These are phyloP conservation scores for Punctoribates punctum DNA, from an alignment of 2,888 invertebrate species.

Conservation along the genomic window DNA sequence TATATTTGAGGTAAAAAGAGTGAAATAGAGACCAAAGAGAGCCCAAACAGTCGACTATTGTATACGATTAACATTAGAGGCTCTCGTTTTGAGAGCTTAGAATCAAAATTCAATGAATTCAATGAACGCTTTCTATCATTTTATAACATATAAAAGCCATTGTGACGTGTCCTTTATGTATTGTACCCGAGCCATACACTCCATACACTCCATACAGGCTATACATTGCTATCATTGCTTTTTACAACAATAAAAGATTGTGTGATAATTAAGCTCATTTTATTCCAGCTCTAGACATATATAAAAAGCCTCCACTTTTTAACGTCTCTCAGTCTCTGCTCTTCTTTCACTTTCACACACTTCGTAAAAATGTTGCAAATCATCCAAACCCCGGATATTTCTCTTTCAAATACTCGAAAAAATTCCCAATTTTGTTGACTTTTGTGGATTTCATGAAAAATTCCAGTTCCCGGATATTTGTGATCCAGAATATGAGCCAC, in stretches of 20 bases:
- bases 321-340: constrained; percentile 8
- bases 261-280: constrained; percentile 18
- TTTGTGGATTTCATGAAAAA: background rate
- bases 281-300: constrained; percentile 6
- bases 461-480: too few relatives aligned
- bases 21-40: constrained; percentile 32
- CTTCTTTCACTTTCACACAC: constrained; percentile 17
- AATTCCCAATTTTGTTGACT: background rate
- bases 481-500: too few relatives aligned
- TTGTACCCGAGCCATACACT: background rate
- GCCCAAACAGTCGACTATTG: constrained; percentile 21
- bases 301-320: background rate
- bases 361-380: too few relatives aligned
- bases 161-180: constrained; percentile 27
- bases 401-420: too few relatives aligned
- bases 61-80: constrained; percentile 27
- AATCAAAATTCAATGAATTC: constrained; percentile 27
- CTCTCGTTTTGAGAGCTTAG: background rate
- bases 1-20: constrained; percentile 29
- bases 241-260: constrained; percentile 26
- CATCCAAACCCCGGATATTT: too few relatives aligned
- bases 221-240: constrained; percentile 7
- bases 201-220: background rate
- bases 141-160: constrained; percentile 31
- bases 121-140: constrained; percentile 19